These are phyloP conservation scores for Podargus strigoides DNA, from an alignment of 2,797 vertebrate species.

Conservation along the genomic window DNA sequence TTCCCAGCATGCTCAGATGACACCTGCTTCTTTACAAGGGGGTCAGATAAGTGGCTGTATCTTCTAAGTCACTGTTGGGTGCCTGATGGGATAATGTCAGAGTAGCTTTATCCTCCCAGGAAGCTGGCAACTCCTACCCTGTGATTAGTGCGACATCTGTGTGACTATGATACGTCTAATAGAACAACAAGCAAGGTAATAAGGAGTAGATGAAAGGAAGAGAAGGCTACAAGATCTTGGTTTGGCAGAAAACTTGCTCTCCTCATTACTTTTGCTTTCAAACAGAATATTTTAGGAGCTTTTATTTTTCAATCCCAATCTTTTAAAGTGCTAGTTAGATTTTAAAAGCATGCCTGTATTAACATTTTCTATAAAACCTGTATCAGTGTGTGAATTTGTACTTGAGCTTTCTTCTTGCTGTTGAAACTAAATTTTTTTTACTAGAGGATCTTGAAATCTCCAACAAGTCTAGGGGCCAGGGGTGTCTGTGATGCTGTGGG, in stretches of 20 bases:
- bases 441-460: neutral
- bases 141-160: slow-evolving; percentile 41
- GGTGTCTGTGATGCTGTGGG: neutral
- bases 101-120: slow-evolving; percentile 29
- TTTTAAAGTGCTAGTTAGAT: neutral
- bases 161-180: neutral
- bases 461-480: neutral
- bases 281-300: neutral
- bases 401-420: neutral
- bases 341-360: neutral
- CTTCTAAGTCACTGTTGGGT: slow-evolving; percentile 15
- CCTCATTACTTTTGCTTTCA: neutral
- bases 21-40: slow-evolving; percentile 9
- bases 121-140: slow-evolving; percentile 21
- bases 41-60: slow-evolving; percentile 16
- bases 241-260: neutral
- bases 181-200: slow-evolving; percentile 12
- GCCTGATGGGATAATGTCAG: slow-evolving; percentile 50
- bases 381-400: neutral
- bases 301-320: neutral
- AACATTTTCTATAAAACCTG: neutral
- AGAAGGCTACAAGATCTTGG: neutral
- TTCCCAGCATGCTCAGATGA: slow-evolving; percentile 12
- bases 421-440: neutral
- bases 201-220: neutral